Evolutionary conservation across 2,888 invertebrate species (phyloP).

Genomic region (Gonocerus acuteangulatus): DNA sequence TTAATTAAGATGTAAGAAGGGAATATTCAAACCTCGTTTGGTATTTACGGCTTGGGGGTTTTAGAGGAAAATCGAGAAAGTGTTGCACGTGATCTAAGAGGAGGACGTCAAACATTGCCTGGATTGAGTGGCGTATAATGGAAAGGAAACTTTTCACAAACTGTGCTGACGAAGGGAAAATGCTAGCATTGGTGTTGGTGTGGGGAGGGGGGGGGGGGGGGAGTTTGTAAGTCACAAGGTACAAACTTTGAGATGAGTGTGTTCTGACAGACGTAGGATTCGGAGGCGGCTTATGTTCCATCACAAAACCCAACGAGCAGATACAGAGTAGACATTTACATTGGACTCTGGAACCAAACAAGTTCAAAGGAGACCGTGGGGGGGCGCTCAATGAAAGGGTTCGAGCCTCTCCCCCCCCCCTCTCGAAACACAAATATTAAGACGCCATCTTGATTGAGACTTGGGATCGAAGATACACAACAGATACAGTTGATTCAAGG

Average conservation of each 20-base stretch:
- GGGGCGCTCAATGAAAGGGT: constrained; percentile 15
- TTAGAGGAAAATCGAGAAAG: no score
- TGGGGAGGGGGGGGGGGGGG: background rate
- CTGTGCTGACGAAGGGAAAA: no score
- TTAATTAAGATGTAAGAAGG: no score
- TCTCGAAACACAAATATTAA: constrained; percentile 27
- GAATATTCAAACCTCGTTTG: no score
- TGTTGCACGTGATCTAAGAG: no score
- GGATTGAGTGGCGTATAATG: no score
- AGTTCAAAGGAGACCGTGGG: constrained; percentile 19
- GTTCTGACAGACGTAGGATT: background rate
- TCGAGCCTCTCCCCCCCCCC: constrained; percentile 6
- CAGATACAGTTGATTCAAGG: constrained; percentile 26
- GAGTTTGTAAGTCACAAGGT: constrained; percentile 12
- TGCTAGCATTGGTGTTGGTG: background rate
- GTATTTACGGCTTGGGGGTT: no score
- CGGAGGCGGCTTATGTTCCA: background rate
- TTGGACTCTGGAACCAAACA: constrained; percentile 19
- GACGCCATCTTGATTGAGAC: constrained; percentile 30
- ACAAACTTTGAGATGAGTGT: constrained; percentile 10
- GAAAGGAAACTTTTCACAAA: no score
- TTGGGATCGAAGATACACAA: constrained; percentile 29
- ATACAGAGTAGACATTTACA: constrained; percentile 23
- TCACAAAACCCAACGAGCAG: constrained; percentile 13
- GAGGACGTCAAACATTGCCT: no score